phyloP scores from a whole-genome alignment of 1,140 invertebrate species.

The Myzus persicae region DNA sequence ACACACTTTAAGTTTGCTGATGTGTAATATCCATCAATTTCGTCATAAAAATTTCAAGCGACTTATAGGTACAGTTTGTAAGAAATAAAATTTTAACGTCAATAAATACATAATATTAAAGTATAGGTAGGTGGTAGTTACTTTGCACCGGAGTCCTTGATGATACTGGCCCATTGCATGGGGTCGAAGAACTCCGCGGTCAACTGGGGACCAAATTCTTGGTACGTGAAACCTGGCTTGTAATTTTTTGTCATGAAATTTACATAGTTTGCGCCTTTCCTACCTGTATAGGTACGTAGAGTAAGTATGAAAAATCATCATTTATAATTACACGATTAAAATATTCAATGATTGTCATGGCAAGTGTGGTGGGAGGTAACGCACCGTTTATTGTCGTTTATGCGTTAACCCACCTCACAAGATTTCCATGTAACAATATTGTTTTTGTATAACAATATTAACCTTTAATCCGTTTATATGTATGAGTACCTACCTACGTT shows the following conservation, averaged over 20 bases:
- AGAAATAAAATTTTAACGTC: not conserved
- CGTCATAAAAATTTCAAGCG: not conserved
- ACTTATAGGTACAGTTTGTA: not conserved
- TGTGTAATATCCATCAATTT: not conserved
- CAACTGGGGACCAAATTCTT: slow-evolving; percentile 84
- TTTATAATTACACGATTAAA: not conserved
- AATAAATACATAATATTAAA: not conserved
- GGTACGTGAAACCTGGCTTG: slow-evolving; percentile 82
- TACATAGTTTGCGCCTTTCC: slow-evolving; percentile 53
- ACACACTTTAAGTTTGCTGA: not conserved
- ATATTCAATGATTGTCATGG: not conserved
- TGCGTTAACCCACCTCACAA: not conserved
- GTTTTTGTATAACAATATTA: not conserved
- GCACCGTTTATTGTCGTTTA: not conserved
- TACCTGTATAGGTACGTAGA: not conserved
- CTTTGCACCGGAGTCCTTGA: slow-evolving; percentile 80
- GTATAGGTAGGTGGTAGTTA: slow-evolving; percentile 65
- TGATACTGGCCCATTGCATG: slow-evolving; percentile 77
- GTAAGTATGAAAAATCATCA: not conserved
- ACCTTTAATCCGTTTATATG: not conserved
- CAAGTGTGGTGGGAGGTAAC: not conserved
- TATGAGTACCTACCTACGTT: not conserved
- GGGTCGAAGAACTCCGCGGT: slow-evolving; percentile 85
- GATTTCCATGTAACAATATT: not conserved
- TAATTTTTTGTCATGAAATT: slow-evolving; percentile 81